phyloP scores from a whole-genome alignment of 2,888 invertebrate genomes.

The Allolobophora icterica region DNA sequence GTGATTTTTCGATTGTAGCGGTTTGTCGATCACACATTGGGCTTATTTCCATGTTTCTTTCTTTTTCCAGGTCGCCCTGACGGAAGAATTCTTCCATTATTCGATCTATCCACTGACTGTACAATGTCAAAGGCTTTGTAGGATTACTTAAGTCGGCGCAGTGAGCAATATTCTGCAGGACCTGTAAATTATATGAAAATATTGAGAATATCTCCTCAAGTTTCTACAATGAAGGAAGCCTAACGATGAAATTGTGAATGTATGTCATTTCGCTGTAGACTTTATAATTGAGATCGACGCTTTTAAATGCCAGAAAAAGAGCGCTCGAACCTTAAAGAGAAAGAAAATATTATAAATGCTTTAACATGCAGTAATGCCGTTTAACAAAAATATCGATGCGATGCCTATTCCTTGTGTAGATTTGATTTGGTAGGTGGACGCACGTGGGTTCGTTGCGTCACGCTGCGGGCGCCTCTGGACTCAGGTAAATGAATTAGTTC shows the following conservation, averaged over 20 bases:
- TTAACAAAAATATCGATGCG: too few species aligned
- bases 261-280: not conserved
- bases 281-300: not conserved
- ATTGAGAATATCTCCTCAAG: not conserved
- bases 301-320: too few species aligned
- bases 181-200: slow-evolving; percentile 69
- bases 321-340: too few species aligned
- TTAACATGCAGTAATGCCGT: too few species aligned
- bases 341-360: too few species aligned
- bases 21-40: slow-evolving; percentile 99
- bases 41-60: slow-evolving; percentile 93
- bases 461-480: too few species aligned
- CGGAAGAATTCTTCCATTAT: slow-evolving; percentile 99
- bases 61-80: slow-evolving; percentile 94
- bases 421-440: too few species aligned
- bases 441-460: too few species aligned
- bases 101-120: slow-evolving; percentile 86
- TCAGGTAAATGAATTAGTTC: too few species aligned
- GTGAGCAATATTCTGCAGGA: slow-evolving; percentile 97
- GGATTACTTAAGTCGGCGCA: slow-evolving; percentile 96
- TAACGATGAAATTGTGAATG: not conserved
- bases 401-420: too few species aligned
- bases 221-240: not conserved
- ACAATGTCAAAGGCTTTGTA: slow-evolving; percentile 87
- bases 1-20: slow-evolving; percentile 96